Conservation (phyloP, 2,113 vertebrate species). For the Halcyon senegalensis region DNA sequence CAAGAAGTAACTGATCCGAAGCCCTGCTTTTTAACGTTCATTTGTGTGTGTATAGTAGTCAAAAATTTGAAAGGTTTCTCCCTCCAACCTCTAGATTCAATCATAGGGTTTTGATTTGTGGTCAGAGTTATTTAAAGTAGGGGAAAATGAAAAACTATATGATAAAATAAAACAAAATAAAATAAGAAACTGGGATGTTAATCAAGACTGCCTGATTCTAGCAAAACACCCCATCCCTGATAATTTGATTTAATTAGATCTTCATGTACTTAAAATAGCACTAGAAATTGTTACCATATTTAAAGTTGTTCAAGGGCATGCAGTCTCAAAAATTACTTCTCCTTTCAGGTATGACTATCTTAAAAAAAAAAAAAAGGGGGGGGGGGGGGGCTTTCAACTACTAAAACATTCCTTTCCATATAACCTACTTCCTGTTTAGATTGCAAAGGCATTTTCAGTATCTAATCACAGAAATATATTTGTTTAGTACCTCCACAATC, state of each 20-base stretch:
- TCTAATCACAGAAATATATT: not conserved
- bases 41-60: not conserved
- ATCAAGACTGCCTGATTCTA: slow-evolving; percentile 63
- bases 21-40: not conserved
- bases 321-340: slow-evolving; percentile 41
- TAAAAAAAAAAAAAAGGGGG: not conserved
- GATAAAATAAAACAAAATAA: slow-evolving; percentile 52
- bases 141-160: slow-evolving; percentile 59
- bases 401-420: slow-evolving; percentile 42
- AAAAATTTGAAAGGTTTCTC: slow-evolving; percentile 23
- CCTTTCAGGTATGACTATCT: slow-evolving; percentile 48
- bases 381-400: slow-evolving; percentile 35
- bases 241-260: slow-evolving; percentile 67
- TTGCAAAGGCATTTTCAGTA: slow-evolving; percentile 8
- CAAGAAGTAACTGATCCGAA: not conserved
- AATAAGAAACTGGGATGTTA: slow-evolving; percentile 59
- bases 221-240: slow-evolving; percentile 10
- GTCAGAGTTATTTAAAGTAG: slow-evolving; percentile 62
- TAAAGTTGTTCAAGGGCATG: slow-evolving; percentile 52
- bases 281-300: slow-evolving; percentile 72
- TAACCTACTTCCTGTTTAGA: slow-evolving; percentile 20
- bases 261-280: slow-evolving; percentile 64
- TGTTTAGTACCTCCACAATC: slow-evolving; percentile 9
- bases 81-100: not conserved
- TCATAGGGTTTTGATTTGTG: slow-evolving; percentile 58